Evolutionary conservation across 2,888 invertebrate species (phyloP).

Genomic region (Dynastes grantii): DNA sequence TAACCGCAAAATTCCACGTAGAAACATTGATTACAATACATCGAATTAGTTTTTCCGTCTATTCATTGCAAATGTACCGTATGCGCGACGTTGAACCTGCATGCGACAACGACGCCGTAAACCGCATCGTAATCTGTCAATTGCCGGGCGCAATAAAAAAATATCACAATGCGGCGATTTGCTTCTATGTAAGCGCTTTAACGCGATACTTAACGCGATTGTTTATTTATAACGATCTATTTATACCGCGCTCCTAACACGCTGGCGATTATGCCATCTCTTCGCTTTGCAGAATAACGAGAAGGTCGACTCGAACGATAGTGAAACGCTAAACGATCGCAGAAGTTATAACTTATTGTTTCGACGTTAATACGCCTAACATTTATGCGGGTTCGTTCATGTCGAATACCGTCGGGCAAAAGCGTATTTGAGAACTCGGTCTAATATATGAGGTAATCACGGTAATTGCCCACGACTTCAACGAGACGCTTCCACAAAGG

Average conservation of each 20-base stretch:
- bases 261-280: conserved; percentile 1
- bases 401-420: conserved; percentile 16
- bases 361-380: conserved; percentile 18
- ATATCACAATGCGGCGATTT: no score
- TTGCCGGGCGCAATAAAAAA: conserved; percentile 20
- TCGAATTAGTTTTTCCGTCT: conserved; percentile 20
- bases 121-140: conserved; percentile 21
- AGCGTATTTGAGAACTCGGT: conserved; percentile 13
- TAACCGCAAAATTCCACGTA: conserved; percentile 31
- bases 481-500: conserved; percentile 9
- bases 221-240: conserved; percentile 44
- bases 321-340: conserved; percentile 21
- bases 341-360: conserved; percentile 32
- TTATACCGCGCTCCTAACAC: conserved; percentile 33
- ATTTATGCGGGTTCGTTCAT: conserved; percentile 5
- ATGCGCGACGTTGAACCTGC: not conserved
- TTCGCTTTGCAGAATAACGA: conserved; percentile 1
- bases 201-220: conserved; percentile 32
- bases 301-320: conserved; percentile 27
- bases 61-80: conserved; percentile 8
- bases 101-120: not conserved
- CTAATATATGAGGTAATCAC: conserved; percentile 38
- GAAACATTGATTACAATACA: conserved; percentile 11
- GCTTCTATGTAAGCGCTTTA: conserved; percentile 18
- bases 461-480: conserved; percentile 32